These are phyloP conservation scores for Rhinolophus ferrumequinum DNA, from an alignment of 2,113 vertebrate species.

Conservation along the genomic window DNA sequence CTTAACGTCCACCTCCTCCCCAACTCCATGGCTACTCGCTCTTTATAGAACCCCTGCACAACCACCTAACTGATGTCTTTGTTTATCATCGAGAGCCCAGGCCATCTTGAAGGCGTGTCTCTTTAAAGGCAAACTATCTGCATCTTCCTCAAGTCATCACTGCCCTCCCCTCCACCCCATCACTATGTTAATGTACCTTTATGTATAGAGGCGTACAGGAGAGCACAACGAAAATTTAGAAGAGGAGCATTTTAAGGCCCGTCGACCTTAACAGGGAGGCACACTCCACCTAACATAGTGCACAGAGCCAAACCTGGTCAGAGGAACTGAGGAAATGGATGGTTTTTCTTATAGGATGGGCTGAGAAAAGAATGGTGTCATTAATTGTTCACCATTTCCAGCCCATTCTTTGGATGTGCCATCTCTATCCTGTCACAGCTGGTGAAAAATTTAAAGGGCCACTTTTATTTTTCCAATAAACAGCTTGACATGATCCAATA, in stretches of 20 bases:
- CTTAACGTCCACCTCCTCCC: background rate
- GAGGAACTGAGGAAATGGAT: background rate
- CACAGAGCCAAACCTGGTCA: background rate
- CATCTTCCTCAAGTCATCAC: background rate
- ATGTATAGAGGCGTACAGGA: background rate
- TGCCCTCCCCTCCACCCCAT: background rate
- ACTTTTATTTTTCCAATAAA: constrained; percentile 63
- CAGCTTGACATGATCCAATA: constrained; percentile 41
- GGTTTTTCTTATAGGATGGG: background rate
- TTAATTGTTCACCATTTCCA: background rate
- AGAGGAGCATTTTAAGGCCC: background rate
- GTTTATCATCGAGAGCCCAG: background rate
- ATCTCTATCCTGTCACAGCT: background rate
- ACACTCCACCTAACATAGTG: background rate
- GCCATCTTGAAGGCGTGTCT: background rate
- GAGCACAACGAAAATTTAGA: background rate
- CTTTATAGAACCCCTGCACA: background rate
- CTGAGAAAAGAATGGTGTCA: background rate
- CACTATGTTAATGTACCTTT: background rate
- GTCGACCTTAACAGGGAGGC: background rate
- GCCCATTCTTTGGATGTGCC: background rate
- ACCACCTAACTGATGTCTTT: background rate
- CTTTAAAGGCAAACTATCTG: background rate
- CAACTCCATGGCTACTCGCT: background rate
- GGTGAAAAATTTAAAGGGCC: constrained; percentile 66